phyloP scores from a whole-genome alignment of 2,888 invertebrate species.

The Drosophila percnosoma region DNA sequence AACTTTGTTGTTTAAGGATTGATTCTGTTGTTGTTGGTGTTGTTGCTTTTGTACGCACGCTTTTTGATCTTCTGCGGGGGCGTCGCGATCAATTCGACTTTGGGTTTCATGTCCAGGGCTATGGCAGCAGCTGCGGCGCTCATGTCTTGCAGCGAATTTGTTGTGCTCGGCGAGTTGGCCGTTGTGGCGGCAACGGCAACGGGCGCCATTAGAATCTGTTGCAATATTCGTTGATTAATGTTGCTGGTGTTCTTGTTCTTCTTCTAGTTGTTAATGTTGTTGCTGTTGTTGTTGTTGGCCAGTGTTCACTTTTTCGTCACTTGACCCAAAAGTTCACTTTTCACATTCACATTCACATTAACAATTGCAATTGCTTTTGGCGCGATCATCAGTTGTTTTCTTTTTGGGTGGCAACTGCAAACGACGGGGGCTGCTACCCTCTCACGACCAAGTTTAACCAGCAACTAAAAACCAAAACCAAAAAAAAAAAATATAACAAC shows the following conservation, averaged over 20 bases:
- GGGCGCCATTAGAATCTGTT: conserved; percentile 66
- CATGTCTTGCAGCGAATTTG: conserved; percentile 75
- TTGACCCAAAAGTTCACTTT: conserved; percentile 48
- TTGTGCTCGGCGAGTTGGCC: conserved; percentile 64
- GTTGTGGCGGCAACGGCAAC: conserved; percentile 59
- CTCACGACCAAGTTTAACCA: conserved; percentile 85
- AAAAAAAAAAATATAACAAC: conserved; percentile 75
- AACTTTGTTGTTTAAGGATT: conserved; percentile 2
- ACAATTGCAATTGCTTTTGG: conserved; percentile 50
- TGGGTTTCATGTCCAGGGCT: conserved; percentile 80
- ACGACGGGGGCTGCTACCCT: conserved; percentile 80
- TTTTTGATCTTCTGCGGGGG: conserved; percentile 76
- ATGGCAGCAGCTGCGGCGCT: conserved; percentile 81
- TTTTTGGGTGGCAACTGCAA: conserved; percentile 34
- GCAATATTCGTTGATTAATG: conserved; percentile 49
- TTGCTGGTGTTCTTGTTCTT: conserved; percentile 30
- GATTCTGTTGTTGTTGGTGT: background rate
- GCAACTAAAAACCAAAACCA: conserved; percentile 83
- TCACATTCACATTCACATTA: conserved; percentile 32
- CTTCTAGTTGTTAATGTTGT: conserved; percentile 9
- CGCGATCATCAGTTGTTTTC: conserved; percentile 15
- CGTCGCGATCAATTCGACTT: conserved; percentile 50
- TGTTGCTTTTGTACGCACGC: conserved; percentile 51
- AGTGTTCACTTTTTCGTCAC: conserved; percentile 41
- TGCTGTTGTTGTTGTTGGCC: conserved; percentile 37